Evolutionary conservation across 2,888 invertebrate species (phyloP).

Genomic region (Choristoneura rosaceana): DNA sequence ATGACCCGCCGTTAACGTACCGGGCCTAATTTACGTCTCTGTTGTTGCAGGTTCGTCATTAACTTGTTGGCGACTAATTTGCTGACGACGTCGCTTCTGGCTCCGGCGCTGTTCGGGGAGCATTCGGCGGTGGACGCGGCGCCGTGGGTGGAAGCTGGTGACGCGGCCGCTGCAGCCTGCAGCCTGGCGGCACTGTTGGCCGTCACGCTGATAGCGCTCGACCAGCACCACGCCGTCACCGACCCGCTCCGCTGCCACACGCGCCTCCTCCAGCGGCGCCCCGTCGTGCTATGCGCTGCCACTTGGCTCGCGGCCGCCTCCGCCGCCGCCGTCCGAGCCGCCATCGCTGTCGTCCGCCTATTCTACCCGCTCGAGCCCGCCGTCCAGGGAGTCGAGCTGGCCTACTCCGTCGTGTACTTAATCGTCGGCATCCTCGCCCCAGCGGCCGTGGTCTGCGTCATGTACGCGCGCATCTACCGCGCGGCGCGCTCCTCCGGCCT

Average conservation of each 20-base stretch:
- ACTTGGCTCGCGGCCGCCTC: constrained; percentile 81
- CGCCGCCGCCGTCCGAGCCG: constrained; percentile 69
- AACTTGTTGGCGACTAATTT: constrained; percentile 82
- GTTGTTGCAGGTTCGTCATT: constrained; percentile 88
- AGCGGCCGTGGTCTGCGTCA: constrained; percentile 89
- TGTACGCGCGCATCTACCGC: constrained; percentile 90
- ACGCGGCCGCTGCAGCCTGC: constrained; percentile 79
- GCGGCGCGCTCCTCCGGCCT: constrained; percentile 90
- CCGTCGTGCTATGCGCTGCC: constrained; percentile 80
- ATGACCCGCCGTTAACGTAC: constrained; percentile 37
- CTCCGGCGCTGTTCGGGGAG: constrained; percentile 81
- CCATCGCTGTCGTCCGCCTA: constrained; percentile 67
- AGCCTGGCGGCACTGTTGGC: constrained; percentile 71
- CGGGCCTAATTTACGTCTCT: constrained; percentile 49
- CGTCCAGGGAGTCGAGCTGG: constrained; percentile 67
- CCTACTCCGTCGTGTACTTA: constrained; percentile 74
- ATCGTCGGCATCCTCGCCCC: constrained; percentile 69
- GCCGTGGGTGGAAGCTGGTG: constrained; percentile 85
- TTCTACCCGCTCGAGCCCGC: constrained; percentile 65
- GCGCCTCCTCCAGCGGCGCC: constrained; percentile 75
- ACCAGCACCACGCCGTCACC: constrained; percentile 84
- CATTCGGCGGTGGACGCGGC: constrained; percentile 86
- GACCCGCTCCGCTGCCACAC: constrained; percentile 83
- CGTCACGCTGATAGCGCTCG: constrained; percentile 78
- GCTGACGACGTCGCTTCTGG: constrained; percentile 79